Evolutionary conservation across 2,797 vertebrate species (phyloP), one percentile per base, ranked within the genome.

Genomic region (Etheostoma nigrum): DNA sequence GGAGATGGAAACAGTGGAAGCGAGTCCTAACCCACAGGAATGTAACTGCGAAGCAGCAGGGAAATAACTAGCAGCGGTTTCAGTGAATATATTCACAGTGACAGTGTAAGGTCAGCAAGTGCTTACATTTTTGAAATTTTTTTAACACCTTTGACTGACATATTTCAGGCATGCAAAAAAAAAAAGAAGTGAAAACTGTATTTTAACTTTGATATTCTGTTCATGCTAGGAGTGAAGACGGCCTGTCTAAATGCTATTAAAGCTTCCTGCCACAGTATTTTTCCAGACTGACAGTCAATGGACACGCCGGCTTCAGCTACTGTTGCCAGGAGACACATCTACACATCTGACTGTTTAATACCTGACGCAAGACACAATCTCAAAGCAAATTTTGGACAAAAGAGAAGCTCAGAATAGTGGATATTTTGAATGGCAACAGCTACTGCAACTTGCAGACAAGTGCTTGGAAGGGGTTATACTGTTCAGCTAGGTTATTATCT

Each of bases 71-170:
- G 75, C 61, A 65, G 63, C 60, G 55, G 52, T 23, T 52, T 53
- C 19, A 25, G 1, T 75, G 63, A 69, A 4, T n/a, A 70, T n/a
- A 79, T 74, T 10, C 12, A 58, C 73, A 30, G 61, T 59, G 82
- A 84, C 81, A 76, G 51, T 1, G 11, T 18, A 27, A n/a, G 54
- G 66, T 63, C 72, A 60, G 40, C 36, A 18, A 44, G 42, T 65
- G 63, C 36, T 14, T 44, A 4, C 13, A 44, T 14, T 44, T 44
- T 44, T 23, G 21, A 23, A 23, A 23, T 23, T 44, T 44, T 3
- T 44, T 13, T 44, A 44, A 36, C 66, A 55, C 48, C 19, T 79
- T 40, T 27, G 30, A 27, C 60, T 30, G 23, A 27, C 19, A 51
- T 61, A 74, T 67, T 60, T 58, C 52, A 69, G 55, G 25, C 36